phyloP scores from a whole-genome alignment of 2,113 vertebrate species.

The Alaudala cheleensis region DNA sequence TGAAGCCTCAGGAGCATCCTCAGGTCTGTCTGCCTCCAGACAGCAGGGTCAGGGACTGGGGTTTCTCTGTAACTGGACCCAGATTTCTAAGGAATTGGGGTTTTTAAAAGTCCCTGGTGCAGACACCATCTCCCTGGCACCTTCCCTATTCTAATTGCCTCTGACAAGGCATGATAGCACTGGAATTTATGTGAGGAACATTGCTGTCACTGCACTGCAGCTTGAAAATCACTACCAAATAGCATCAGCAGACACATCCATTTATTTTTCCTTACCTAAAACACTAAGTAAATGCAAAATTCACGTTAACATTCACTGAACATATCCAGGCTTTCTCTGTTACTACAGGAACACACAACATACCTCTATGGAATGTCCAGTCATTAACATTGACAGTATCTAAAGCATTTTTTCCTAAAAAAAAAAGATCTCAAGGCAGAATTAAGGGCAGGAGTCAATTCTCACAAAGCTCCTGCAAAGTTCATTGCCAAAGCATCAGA shows the following conservation, averaged over 20 bases:
- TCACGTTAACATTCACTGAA: not conserved
- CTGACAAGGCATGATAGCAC: conserved; percentile 14
- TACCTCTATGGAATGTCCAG: not conserved
- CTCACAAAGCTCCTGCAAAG: not conserved
- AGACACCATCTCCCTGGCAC: conserved; percentile 28
- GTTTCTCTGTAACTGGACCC: not conserved
- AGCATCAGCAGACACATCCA: not conserved
- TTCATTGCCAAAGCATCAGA: not conserved
- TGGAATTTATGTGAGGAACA: conserved; percentile 18
- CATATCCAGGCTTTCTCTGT: not conserved
- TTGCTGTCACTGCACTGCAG: not conserved
- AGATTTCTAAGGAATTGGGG: not conserved
- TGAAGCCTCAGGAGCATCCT: not conserved
- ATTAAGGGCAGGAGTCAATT: not conserved
- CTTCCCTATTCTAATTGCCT: not conserved
- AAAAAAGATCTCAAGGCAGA: not conserved
- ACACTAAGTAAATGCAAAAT: not conserved
- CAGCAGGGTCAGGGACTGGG: not conserved
- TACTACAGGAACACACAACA: not conserved
- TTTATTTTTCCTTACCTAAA: not conserved
- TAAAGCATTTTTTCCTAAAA: not conserved
- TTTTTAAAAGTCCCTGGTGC: not conserved
- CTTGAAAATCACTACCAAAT: not conserved
- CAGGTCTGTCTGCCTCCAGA: not conserved
- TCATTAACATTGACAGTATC: not conserved